A percentile compares a stretch with the other conserved stretches of the same genome.
phyloP scores from a whole-genome alignment of 2,888 invertebrate species.

The Cephus pulcher region DNA sequence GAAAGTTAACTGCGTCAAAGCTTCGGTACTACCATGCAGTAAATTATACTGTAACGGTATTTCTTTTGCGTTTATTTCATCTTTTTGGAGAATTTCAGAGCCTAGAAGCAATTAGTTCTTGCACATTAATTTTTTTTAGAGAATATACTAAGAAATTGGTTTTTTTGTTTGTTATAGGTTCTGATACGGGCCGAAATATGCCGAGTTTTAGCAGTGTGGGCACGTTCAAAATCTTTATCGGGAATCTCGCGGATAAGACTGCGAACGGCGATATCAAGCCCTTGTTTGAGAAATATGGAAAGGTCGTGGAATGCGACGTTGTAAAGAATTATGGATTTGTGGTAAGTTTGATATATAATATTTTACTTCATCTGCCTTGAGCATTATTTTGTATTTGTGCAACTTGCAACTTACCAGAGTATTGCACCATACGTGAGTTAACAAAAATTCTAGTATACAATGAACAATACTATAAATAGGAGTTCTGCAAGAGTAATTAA shows the following conservation, averaged over 20 bases:
- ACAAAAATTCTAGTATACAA: background rate
- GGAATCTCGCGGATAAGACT: slow-evolving; percentile 94
- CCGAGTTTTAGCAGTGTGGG: slow-evolving; percentile 87
- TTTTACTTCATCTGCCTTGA: background rate
- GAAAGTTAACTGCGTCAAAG: background rate
- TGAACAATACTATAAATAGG: background rate
- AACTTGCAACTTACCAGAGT: background rate
- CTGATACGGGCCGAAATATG: slow-evolving; percentile 69
- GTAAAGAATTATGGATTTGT: slow-evolving; percentile 99
- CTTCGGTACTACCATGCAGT: background rate
- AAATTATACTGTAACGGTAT: background rate
- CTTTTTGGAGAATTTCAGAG: background rate
- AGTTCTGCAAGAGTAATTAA: background rate
- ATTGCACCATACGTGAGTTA: background rate
- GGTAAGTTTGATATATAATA: slow-evolving; percentile 63
- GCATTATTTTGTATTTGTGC: background rate
- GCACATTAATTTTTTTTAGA: background rate
- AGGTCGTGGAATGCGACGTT: slow-evolving; percentile 97
- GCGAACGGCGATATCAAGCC: slow-evolving; percentile 88
- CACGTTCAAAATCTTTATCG: slow-evolving; percentile 98
- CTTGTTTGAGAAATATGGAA: slow-evolving; percentile 96
- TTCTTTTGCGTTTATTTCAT: background rate
- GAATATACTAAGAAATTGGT: background rate
- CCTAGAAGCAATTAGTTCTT: background rate
- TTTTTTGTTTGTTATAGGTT: slow-evolving; percentile 36